Percentiles rank a stretch among this genome's conserved stretches.
These are phyloP conservation scores for Malthinus seriepunctatus DNA, from an alignment of 2,888 invertebrate genomes.

Conservation along the genomic window DNA sequence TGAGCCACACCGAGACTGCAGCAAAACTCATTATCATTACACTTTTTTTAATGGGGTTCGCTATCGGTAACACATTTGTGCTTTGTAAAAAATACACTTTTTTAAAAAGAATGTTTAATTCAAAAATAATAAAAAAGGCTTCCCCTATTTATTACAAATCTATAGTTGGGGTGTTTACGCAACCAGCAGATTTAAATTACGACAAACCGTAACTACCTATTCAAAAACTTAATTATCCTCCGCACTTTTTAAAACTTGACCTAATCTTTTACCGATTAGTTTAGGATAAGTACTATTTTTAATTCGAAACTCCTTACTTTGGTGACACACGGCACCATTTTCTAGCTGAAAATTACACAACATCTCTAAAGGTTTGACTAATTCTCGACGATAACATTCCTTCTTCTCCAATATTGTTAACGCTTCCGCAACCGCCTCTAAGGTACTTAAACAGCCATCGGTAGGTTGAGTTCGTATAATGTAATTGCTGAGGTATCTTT, in stretches of 20 bases:
- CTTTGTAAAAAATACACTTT: too few relatives aligned
- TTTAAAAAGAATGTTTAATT: too few relatives aligned
- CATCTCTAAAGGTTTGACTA: slow-evolving; percentile 79
- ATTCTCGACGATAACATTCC: slow-evolving; percentile 64
- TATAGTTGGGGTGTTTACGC: too few relatives aligned
- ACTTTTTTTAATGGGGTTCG: too few relatives aligned
- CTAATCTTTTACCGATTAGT: slow-evolving; percentile 77
- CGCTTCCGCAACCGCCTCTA: slow-evolving; percentile 84
- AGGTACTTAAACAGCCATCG: slow-evolving; percentile 86
- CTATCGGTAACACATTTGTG: too few relatives aligned
- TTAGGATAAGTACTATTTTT: slow-evolving; percentile 80
- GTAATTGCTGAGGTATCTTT: slow-evolving; percentile 77
- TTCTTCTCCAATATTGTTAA: slow-evolving; percentile 76
- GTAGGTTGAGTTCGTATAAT: slow-evolving; percentile 93
- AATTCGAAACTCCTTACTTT: slow-evolving; percentile 87
- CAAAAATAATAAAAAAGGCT: too few relatives aligned
- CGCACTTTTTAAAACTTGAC: slow-evolving; percentile 57
- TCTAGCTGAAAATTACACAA: slow-evolving; percentile 85
- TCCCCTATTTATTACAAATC: too few relatives aligned
- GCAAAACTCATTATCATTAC: too few relatives aligned
- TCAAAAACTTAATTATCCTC: slow-evolving; percentile 19
- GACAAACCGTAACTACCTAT: not conserved
- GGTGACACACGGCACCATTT: slow-evolving; percentile 92
- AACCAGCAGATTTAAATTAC: too few relatives aligned
- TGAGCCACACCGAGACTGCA: too few relatives aligned